Evolutionary conservation across 1,140 invertebrate genomes (phyloP).

Genomic region (Drosophila watanabei): DNA sequence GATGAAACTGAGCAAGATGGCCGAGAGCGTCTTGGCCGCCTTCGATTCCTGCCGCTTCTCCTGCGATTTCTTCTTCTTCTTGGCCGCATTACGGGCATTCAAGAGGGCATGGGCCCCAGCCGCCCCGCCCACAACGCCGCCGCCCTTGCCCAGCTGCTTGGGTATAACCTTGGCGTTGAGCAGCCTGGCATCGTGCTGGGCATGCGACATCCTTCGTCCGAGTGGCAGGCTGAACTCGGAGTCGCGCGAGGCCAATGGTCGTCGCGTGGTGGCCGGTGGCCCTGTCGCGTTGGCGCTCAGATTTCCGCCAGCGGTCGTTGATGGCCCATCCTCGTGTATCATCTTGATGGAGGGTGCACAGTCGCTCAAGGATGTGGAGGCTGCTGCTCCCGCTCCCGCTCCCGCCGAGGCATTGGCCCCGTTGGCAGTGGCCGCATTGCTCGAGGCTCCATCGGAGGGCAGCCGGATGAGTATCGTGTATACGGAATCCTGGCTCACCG

Average conservation of each 20-base stretch:
- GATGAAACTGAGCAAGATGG: slow-evolving; percentile 98
- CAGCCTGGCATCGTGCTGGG: slow-evolving; percentile 92
- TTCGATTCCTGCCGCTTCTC: slow-evolving; percentile 99
- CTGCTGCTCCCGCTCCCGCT: slow-evolving; percentile 76
- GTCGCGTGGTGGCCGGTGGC: slow-evolving; percentile 68
- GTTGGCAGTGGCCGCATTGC: slow-evolving; percentile 84
- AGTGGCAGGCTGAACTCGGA: slow-evolving; percentile 81
- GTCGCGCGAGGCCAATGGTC: slow-evolving; percentile 75
- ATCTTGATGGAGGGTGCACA: slow-evolving; percentile 92
- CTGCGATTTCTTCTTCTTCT: slow-evolving; percentile 96
- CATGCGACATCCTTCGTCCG: slow-evolving; percentile 90
- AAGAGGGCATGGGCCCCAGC: slow-evolving; percentile 86
- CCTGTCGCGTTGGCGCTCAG: slow-evolving; percentile 4
- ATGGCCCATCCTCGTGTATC: slow-evolving; percentile 91
- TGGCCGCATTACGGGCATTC: slow-evolving; percentile 87
- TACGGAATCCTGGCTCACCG: slow-evolving; percentile 91
- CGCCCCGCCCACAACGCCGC: slow-evolving; percentile 41
- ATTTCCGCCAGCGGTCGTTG: slow-evolving; percentile 51
- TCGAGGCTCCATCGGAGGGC: slow-evolving; percentile 88
- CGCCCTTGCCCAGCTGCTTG: slow-evolving; percentile 90
- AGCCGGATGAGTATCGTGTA: slow-evolving; percentile 97
- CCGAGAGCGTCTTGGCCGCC: slow-evolving; percentile 98
- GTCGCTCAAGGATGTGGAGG: slow-evolving; percentile 38
- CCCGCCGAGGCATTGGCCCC: slow-evolving; percentile 4
- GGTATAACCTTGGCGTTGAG: slow-evolving; percentile 94